Conservation (phyloP, 2,888 invertebrate genomes). For the Acanthoscelides obtectus region DNA sequence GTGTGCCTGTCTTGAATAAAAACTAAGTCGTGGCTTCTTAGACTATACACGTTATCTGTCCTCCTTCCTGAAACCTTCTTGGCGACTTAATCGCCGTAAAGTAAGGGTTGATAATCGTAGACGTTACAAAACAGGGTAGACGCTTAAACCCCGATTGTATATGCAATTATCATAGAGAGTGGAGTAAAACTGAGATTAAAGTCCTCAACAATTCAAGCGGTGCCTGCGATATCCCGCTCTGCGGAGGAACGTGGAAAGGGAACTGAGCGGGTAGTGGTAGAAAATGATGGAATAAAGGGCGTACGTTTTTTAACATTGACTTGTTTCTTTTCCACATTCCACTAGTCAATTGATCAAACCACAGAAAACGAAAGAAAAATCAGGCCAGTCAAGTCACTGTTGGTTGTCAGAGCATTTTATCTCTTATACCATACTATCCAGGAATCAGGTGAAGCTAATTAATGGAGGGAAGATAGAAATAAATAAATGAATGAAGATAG, state of each 20-base stretch:
- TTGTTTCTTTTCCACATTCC: too few relatives aligned
- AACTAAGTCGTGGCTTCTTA: neutral
- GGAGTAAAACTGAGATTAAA: constrained; percentile 8
- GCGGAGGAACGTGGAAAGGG: neutral
- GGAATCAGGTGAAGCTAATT: too few relatives aligned
- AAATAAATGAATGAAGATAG: too few relatives aligned
- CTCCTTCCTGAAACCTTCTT: neutral
- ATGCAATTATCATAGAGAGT: constrained; percentile 7
- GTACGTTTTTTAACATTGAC: too few relatives aligned
- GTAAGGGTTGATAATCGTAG: neutral
- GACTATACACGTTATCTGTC: neutral
- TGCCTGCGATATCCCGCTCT: constrained; percentile 2
- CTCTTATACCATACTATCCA: too few relatives aligned
- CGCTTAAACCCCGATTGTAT: constrained; percentile 7
- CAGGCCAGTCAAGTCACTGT: too few relatives aligned
- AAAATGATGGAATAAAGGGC: neutral
- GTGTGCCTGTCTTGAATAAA: neutral
- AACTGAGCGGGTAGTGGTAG: neutral
- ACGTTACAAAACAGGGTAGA: neutral
- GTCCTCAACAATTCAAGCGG: constrained; percentile 6
- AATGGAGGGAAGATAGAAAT: too few relatives aligned
- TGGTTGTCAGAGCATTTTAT: too few relatives aligned
- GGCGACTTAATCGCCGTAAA: neutral
- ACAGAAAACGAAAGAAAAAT: too few relatives aligned
- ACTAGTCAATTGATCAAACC: too few relatives aligned